These are phyloP conservation scores for Artibeus jamaicensis DNA, from an alignment of 2,797 vertebrate genomes.

Conservation along the genomic window DNA sequence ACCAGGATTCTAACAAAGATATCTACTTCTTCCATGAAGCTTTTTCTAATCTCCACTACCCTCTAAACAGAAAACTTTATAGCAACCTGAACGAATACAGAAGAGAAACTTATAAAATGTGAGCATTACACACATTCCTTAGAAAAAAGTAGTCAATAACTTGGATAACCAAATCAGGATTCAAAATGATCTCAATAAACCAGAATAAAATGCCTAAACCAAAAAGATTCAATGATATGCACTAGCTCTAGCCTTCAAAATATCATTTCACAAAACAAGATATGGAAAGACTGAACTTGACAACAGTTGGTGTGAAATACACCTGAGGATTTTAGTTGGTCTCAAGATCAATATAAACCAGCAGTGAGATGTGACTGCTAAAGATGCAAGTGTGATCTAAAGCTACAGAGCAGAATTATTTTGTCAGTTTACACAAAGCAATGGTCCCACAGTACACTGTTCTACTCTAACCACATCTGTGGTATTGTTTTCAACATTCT, in stretches of 20 bases:
- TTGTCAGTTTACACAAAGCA: slow-evolving; percentile 12
- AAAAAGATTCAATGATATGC: slow-evolving; percentile 16
- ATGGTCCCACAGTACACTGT: not conserved
- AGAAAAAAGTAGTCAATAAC: slow-evolving; percentile 25
- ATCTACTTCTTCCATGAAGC: not conserved
- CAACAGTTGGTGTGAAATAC: slow-evolving; percentile 35
- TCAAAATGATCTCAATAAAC: slow-evolving; percentile 50
- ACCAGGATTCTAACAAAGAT: not conserved
- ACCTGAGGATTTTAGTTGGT: slow-evolving; percentile 46
- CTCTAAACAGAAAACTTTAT: not conserved
- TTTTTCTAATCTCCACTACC: not conserved
- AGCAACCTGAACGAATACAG: not conserved
- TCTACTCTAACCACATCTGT: not conserved
- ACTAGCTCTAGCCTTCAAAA: slow-evolving; percentile 34
- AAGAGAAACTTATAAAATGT: not conserved
- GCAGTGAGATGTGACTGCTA: slow-evolving; percentile 30
- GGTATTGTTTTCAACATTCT: not conserved
- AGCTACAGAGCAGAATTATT: slow-evolving; percentile 6
- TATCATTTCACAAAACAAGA: slow-evolving; percentile 40
- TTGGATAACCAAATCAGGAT: slow-evolving; percentile 34
- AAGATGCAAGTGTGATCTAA: slow-evolving; percentile 7
- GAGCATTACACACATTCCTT: slow-evolving; percentile 23
- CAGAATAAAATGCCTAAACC: not conserved
- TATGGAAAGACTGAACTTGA: not conserved
- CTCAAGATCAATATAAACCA: slow-evolving; percentile 49